These are phyloP conservation scores for Drosophila emarginata DNA, from an alignment of 2,888 invertebrate genomes.

Conservation along the genomic window DNA sequence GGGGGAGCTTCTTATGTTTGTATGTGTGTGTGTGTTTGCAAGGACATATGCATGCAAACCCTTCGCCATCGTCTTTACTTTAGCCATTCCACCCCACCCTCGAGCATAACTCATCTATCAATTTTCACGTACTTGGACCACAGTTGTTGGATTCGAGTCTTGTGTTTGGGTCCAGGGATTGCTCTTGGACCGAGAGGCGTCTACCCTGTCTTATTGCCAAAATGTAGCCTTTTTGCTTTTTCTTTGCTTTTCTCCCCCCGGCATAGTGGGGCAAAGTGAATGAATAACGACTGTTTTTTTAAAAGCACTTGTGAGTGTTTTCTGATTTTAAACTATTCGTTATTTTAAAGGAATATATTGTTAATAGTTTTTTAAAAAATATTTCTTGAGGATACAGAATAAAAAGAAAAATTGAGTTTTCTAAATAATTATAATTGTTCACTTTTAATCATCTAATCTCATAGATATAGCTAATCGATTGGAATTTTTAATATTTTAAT, in stretches of 20 bases:
- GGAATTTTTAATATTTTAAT: too few relatives aligned
- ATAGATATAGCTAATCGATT: too few relatives aligned
- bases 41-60: conserved; percentile 75
- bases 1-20: conserved; percentile 12
- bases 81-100: conserved; percentile 20
- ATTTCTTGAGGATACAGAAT: too few relatives aligned
- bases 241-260: conserved; percentile 20
- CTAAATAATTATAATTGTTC: too few relatives aligned
- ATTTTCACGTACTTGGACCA: conserved; percentile 80
- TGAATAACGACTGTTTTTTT: neutral
- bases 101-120: conserved; percentile 82
- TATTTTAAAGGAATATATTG: too few relatives aligned
- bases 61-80: conserved; percentile 58
- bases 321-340: too few relatives aligned
- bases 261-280: conserved; percentile 52
- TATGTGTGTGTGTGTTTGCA: conserved; percentile 45
- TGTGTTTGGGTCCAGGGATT: conserved; percentile 46
- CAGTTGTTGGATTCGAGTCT: conserved; percentile 61
- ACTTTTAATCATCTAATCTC: too few relatives aligned
- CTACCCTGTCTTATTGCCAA: conserved; percentile 73
- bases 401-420: too few relatives aligned
- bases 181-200: conserved; percentile 47
- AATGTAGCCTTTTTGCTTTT: conserved; percentile 63
- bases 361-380: too few relatives aligned
- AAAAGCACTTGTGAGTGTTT: neutral